phyloP scores from a whole-genome alignment of 2,113 vertebrate species.

The Haemorhous mexicanus region DNA sequence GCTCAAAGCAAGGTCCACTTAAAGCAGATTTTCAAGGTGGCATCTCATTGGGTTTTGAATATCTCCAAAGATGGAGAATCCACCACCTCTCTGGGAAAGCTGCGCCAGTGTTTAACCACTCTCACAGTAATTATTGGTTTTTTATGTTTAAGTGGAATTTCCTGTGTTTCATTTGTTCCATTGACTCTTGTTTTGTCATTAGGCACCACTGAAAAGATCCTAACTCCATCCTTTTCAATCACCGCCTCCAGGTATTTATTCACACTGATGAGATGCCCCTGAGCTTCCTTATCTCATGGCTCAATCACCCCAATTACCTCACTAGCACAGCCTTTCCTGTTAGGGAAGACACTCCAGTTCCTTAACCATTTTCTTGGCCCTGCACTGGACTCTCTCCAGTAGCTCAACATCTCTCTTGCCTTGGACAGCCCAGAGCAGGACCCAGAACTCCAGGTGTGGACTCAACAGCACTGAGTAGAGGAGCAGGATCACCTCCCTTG shows the following conservation, averaged over 20 bases:
- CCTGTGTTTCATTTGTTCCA: neutral
- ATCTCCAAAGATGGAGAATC: neutral
- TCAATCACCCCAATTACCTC: neutral
- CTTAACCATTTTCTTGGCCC: neutral
- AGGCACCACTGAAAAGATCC: neutral
- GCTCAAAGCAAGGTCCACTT: neutral
- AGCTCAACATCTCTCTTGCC: neutral
- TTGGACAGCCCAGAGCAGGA: neutral
- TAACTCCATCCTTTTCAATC: neutral
- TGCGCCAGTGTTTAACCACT: neutral
- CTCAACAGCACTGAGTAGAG: neutral
- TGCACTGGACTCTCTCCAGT: neutral
- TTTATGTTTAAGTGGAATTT: neutral
- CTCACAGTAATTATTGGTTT: neutral
- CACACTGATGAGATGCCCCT: neutral
- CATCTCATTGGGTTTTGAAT: neutral
- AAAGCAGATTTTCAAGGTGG: neutral
- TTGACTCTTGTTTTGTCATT: neutral
- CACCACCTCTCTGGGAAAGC: neutral
- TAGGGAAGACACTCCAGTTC: neutral
- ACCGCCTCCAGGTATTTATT: neutral
- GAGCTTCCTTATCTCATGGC: neutral
- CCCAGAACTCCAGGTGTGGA: neutral
- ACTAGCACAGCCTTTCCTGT: neutral
- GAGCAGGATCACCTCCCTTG: neutral